Evolutionary conservation across 2,888 invertebrate species (phyloP), one percentile per base, ranked within the genome.

Genomic region (Amblyjoppa proteus): DNA sequence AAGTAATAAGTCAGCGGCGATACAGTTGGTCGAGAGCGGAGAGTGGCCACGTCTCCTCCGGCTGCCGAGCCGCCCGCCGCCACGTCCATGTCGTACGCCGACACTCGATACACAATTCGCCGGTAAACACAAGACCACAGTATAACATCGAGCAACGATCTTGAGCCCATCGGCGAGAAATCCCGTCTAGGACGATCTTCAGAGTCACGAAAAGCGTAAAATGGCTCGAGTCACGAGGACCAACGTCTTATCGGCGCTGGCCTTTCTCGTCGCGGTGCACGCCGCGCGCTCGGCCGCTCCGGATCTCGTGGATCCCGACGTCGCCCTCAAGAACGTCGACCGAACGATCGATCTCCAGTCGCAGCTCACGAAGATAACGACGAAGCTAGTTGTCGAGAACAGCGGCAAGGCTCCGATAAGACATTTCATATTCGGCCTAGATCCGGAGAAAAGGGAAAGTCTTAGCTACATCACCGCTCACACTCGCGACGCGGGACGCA

Each of bases 321-420:
- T 97, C 87, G 95, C 95, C 85, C 95, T 97, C 86, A 97, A 96
- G 94, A 97, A 97, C 95, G 97, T 97, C 28, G 98, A 98, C 87
- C 95, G 98, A 92, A 96, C 96, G 73, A 96, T 99, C 89, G 99
- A 99, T 94, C 95, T 99, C 88, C 96, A 97, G 6, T 97, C 98
- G 7, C 99, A 99, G 94, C 95, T 99, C 83, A 98, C 98, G 2
- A 98, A 98, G 95, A 96, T 98, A 77, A 95, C 96, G 16, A 95
- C 96, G 49, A 97, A 97, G 94, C 95, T 99, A 91, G 97, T 97
- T 88, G 93, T 98, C 89, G 97, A 98, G 94, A 98, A 99, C 93
- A 95, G 95, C 89, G 97, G 97, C 77, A 97, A 97, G 92, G 95
- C 96, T 87, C 95, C 97, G 86, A 96, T 97, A 51, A 96, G 95